Evolutionary conservation across 2,888 invertebrate genomes (phyloP).

Genomic region (Pantelozetes paolii): DNA sequence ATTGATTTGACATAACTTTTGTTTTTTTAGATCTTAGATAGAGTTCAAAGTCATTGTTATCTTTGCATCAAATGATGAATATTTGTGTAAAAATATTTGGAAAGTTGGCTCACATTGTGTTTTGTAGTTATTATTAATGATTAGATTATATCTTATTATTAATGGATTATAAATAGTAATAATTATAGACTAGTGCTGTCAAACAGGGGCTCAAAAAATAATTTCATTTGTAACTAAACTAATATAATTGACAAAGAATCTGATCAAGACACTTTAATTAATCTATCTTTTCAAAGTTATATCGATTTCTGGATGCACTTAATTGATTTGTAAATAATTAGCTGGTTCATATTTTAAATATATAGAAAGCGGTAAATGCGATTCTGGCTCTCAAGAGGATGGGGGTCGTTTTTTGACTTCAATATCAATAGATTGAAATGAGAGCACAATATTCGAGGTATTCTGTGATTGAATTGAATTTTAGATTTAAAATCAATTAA

Average conservation of each 20-base stretch:
- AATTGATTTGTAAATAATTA: not conserved
- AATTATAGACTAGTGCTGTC: too few species aligned
- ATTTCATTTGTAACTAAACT: not conserved
- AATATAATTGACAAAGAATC: not conserved
- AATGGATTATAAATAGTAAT: not conserved
- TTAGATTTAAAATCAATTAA: not conserved
- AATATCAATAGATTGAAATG: slow-evolving; percentile 12
- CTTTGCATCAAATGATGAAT: too few species aligned
- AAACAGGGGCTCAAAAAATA: not conserved
- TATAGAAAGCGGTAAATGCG: slow-evolving; percentile 76
- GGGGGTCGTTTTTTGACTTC: slow-evolving; percentile 57
- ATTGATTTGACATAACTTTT: too few species aligned
- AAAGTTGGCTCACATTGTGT: not conserved
- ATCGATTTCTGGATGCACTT: too few species aligned
- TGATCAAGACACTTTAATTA: slow-evolving; percentile 31
- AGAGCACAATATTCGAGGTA: slow-evolving; percentile 29
- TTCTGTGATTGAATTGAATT: not conserved
- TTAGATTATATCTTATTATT: not conserved
- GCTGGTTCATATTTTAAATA: not conserved
- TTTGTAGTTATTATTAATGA: not conserved
- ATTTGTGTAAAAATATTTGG: too few species aligned
- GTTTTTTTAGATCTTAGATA: too few species aligned
- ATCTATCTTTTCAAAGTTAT: too few species aligned
- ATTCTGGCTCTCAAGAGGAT: slow-evolving; percentile 78
- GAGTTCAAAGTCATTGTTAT: too few species aligned